Conservation (phyloP, 2,888 invertebrate genomes). For the Sceliomorpha sp. region DNA sequence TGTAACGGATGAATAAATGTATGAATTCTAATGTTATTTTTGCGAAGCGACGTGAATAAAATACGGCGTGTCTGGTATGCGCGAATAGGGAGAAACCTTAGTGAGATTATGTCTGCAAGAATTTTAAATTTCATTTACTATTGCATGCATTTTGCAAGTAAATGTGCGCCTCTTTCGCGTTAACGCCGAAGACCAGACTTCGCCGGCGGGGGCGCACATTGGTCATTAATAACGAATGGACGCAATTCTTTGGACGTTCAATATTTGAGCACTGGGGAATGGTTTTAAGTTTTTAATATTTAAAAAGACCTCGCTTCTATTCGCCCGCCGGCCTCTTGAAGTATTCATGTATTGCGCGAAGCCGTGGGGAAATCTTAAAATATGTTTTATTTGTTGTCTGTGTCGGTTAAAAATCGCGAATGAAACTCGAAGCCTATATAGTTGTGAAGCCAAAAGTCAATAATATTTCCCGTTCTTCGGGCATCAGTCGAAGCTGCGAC, state of each 20-base stretch:
- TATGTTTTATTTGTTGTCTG: slow-evolving; percentile 71
- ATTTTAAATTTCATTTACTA: slow-evolving; percentile 55
- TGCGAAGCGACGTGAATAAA: slow-evolving; percentile 45
- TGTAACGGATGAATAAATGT: slow-evolving; percentile 43
- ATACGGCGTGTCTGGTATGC: slow-evolving; percentile 16
- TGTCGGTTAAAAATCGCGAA: slow-evolving; percentile 68
- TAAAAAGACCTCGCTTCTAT: slow-evolving; percentile 68
- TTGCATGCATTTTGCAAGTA: slow-evolving; percentile 54
- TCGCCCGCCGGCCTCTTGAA: slow-evolving; percentile 64
- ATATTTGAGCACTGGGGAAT: slow-evolving; percentile 73
- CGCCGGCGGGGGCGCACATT: slow-evolving; percentile 43
- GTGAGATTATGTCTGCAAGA: slow-evolving; percentile 51
- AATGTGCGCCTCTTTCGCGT: slow-evolving; percentile 54
- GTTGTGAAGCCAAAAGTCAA: slow-evolving; percentile 29
- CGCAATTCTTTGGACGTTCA: slow-evolving; percentile 70
- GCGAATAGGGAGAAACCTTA: slow-evolving; percentile 24
- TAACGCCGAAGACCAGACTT: slow-evolving; percentile 54
- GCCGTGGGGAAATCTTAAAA: slow-evolving; percentile 78
- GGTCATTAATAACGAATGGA: slow-evolving; percentile 62
- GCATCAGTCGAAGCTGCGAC: too few relatives aligned
- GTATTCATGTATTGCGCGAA: slow-evolving; percentile 66
- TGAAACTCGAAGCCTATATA: slow-evolving; percentile 30
- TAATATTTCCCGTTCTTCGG: too few relatives aligned
- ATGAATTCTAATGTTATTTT: slow-evolving; percentile 48
- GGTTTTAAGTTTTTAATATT: slow-evolving; percentile 79